A percentile compares a stretch with the other conserved stretches of the same genome.
Conservation (phyloP, 2,797 vertebrate genomes). For the Lophius americanus region DNA sequence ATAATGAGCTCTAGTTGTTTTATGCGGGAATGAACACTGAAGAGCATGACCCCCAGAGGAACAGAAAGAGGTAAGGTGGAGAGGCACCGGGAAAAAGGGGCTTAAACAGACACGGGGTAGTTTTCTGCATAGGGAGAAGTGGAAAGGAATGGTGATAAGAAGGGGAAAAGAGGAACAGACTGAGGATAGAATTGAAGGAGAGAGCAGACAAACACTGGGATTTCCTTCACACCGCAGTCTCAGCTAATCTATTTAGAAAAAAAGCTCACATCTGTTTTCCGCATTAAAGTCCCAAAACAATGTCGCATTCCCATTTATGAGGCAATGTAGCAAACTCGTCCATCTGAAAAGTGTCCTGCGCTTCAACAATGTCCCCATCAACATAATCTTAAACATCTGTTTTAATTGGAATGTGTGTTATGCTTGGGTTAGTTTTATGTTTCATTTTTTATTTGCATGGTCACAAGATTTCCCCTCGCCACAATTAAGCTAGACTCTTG, state of each 20-base stretch:
- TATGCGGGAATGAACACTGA: constrained; percentile 64
- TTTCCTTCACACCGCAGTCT: constrained; percentile 72
- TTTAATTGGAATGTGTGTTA: constrained; percentile 40
- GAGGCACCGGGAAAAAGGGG: constrained; percentile 25
- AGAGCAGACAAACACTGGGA: constrained; percentile 23
- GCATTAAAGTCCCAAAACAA: constrained; percentile 62
- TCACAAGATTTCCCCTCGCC: constrained; percentile 6
- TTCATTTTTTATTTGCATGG: neutral
- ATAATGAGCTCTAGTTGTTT: constrained; percentile 66
- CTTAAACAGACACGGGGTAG: constrained; percentile 36
- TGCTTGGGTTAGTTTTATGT: constrained; percentile 45
- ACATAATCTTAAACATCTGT: constrained; percentile 44
- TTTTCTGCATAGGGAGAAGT: constrained; percentile 12
- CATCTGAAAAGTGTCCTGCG: constrained; percentile 38
- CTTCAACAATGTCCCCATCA: constrained; percentile 43
- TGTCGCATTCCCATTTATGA: constrained; percentile 50
- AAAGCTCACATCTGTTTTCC: constrained; percentile 71
- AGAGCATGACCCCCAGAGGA: constrained; percentile 67
- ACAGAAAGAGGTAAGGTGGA: constrained; percentile 8
- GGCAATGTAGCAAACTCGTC: constrained; percentile 35
- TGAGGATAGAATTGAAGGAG: constrained; percentile 10
- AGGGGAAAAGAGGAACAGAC: constrained; percentile 11
- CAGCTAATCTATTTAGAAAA: constrained; percentile 76
- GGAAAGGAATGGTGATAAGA: constrained; percentile 12
- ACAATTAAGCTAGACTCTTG: constrained; percentile 3